A percentile compares a stretch with the other conserved stretches of the same genome.
Evolutionary conservation across 2,113 vertebrate genomes (phyloP).

Genomic region (Psittacula cyanocephala): DNA sequence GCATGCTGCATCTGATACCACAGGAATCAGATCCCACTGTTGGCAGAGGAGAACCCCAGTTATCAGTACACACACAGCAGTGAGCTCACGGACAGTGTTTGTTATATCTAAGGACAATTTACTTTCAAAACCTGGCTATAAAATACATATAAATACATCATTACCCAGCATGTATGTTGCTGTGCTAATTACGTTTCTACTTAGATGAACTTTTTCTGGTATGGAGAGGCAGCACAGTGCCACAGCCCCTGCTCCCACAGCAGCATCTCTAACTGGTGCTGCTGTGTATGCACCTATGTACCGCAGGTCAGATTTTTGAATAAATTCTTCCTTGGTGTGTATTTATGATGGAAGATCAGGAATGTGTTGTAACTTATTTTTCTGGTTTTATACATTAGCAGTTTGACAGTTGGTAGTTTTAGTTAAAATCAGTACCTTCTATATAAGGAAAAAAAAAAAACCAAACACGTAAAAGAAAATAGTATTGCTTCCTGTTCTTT

Average conservation of each 20-base stretch:
- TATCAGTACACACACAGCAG: neutral
- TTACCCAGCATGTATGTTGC: neutral
- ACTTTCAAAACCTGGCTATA: neutral
- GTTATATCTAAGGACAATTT: neutral
- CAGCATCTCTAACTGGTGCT: neutral
- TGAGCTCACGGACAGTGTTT: accelerated
- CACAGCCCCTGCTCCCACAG: neutral
- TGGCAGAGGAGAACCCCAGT: neutral
- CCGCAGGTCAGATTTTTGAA: neutral
- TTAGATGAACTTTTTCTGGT: too few species aligned
- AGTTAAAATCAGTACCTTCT: neutral
- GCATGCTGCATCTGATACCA: accelerated
- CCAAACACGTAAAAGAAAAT: neutral
- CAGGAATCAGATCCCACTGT: neutral
- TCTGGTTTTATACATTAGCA: neutral
- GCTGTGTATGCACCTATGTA: neutral
- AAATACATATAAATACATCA: neutral
- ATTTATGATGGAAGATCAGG: neutral
- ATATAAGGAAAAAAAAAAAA: neutral
- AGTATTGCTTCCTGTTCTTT: neutral
- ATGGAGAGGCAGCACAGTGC: neutral
- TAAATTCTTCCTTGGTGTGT: neutral
- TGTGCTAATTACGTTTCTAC: neutral
- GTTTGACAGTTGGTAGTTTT: neutral
- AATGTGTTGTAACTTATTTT: neutral